Evolutionary conservation across 1,140 invertebrate species (phyloP), one percentile per base, ranked within the genome.

Genomic region (Procambarus virginalis): DNA sequence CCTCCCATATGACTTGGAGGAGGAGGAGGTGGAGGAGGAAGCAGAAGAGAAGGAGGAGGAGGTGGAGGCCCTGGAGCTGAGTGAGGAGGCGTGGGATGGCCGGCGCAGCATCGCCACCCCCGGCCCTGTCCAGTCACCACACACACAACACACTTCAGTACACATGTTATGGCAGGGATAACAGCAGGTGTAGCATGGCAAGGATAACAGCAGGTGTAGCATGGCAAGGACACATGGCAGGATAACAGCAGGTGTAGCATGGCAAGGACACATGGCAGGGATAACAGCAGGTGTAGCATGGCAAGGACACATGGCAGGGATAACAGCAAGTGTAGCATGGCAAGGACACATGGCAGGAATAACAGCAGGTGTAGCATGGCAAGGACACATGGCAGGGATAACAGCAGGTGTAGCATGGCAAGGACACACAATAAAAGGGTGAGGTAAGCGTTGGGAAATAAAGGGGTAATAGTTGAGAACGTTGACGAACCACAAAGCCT

Each of bases 11-110:
- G 82, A 84, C 64, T 73, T 73, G 20, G 82, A 84, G 64, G 82
- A 84, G 64, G 58, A 68, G 81, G 81, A 68, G n/a, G 81, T 9
- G 34, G 81, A 83, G 22, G 64, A 84, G 64, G 68, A 84, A 17
- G 82, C 58, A 3, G 64, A 84, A 46, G 48, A 68, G 82, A 55
- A 84, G 82, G 82, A 84, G 6, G 82, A 73, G 17, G 82, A 73
- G 60, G 82, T 84, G 34, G 82, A 84, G 34, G 82, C 82, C 46
- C 82, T 46, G 45, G 82, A 84, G 20, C 82, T 84, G 64, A 84
- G 12, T 34, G 82, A 84, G 46, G 64, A 84, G 45, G 82, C 82
- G 82, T 84, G 82, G 34, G 82, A 84, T 17, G 82, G 64, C 48
- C 82, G 82, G 12, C 82, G 82, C 10, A 73, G 82, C 82, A 84